Base-by-base conservation (phyloP, 2,113 vertebrate genomes). In the Barbus barbus region DNA sequence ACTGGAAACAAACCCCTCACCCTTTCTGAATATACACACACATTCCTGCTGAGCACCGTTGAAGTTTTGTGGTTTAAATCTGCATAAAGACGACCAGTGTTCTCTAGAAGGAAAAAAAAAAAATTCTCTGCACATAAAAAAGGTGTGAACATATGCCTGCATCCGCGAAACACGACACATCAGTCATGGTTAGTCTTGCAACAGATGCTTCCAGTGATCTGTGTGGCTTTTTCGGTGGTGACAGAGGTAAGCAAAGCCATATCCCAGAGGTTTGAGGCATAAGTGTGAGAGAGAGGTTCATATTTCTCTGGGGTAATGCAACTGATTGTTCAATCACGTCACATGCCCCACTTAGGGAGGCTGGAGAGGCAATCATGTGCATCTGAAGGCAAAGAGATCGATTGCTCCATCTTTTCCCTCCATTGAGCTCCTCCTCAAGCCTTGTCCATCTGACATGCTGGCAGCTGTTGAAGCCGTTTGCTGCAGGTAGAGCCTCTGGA, bases 311-410 rank as follows among this genome's bases (percentile, higher is more conserved):
- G 84, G 77, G 90, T 85, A 90, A 91, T 78, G 83, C 84, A 36
- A 12, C 73, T 93, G 91, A 93, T 93, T 93, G 92, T 89, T 94
- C 91, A 93, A 93, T 92, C 90, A 89, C 86, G 89, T 92, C 82
- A 87, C 85, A 88, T 14, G 78, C 12, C 61, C 87, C 89, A 86
- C 89, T 93, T 90, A 90, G 89, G 84, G 90, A 89, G 86, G 89
- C 72, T 86, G 84, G 87, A 89, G 86, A 90, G 11, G 88, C 87
- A 94, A 86, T 89, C 88, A 78, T 89, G 90, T 91, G 90, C 90
- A 93, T 89, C 90, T 89, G 83, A 84, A 91, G 88, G 86, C 91
- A 88, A 46, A 77, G 90, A 93, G 90, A 93, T 91, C 89, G 83
- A 94, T 93, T 36, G 84, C 88, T 61, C 83, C 63, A 82, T 90